phyloP scores from a whole-genome alignment of 2,797 vertebrate genomes.

The Catamblyrhynchus diadema region DNA sequence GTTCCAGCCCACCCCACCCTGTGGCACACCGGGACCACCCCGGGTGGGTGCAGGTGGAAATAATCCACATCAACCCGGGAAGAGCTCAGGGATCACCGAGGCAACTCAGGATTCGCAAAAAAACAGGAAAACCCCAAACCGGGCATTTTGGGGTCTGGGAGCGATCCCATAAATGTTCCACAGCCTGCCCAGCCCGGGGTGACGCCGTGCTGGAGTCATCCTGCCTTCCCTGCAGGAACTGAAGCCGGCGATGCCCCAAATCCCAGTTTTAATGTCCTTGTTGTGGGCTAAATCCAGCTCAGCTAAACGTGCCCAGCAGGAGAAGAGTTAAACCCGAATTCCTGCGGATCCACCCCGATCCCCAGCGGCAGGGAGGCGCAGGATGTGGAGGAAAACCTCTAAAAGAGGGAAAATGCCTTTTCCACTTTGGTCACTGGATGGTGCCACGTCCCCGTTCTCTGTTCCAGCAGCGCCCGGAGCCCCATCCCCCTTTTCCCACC shows the following conservation, averaged over 20 bases:
- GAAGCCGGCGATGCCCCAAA: neutral
- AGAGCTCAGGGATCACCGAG: neutral
- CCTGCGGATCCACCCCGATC: neutral
- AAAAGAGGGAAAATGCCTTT: neutral
- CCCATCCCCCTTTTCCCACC: neutral
- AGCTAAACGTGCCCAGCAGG: neutral
- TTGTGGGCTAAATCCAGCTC: neutral
- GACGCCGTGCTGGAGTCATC: fast-evolving
- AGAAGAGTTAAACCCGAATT: neutral
- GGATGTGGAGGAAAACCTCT: fast-evolving
- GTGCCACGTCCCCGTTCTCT: neutral
- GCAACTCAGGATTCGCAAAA: neutral
- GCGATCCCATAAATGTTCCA: fast-evolving
- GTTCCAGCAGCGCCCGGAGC: neutral
- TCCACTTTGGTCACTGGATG: conserved; percentile 37
- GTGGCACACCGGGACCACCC: no score
- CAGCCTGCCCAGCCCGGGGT: neutral
- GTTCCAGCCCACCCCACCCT: no score
- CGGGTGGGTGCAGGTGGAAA: neutral
- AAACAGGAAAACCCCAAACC: neutral
- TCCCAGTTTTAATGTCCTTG: neutral
- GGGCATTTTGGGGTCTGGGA: fast-evolving
- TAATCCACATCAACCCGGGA: fast-evolving
- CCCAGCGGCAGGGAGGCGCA: neutral
- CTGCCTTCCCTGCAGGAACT: neutral